These are phyloP conservation scores for Colaptes auratus DNA, from an alignment of 2,113 vertebrate genomes.

Conservation along the genomic window DNA sequence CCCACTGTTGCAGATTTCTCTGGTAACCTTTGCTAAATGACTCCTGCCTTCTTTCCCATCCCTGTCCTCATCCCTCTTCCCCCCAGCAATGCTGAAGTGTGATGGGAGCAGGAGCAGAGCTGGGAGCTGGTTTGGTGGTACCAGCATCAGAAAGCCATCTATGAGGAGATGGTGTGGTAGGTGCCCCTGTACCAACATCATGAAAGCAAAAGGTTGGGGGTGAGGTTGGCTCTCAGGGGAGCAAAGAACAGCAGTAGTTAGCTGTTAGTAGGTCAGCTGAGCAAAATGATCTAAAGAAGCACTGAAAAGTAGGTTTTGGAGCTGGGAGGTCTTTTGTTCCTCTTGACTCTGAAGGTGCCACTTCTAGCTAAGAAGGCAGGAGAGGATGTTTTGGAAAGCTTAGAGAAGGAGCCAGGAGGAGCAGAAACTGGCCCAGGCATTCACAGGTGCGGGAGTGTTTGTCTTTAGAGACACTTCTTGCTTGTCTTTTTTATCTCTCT, in stretches of 20 bases:
- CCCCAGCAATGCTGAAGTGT: fast-evolving
- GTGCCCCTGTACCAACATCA: not conserved
- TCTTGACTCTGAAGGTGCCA: not conserved
- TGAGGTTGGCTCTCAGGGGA: not conserved
- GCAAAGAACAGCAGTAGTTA: not conserved
- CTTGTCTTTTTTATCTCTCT: not conserved
- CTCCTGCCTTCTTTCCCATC: not conserved
- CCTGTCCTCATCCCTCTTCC: not conserved
- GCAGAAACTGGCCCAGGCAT: not conserved
- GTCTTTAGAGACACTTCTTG: not conserved
- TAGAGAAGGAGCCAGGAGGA: not conserved
- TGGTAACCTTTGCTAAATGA: not conserved
- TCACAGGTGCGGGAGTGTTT: not conserved
- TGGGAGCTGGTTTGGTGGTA: not conserved
- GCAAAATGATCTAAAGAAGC: not conserved
- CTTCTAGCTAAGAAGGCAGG: not conserved
- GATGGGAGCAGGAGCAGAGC: not conserved
- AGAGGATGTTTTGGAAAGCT: not conserved
- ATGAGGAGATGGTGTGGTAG: fast-evolving
- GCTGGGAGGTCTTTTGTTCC: not conserved
- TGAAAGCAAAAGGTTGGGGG: not conserved
- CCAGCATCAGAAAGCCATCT: fast-evolving
- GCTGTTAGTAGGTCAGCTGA: not conserved
- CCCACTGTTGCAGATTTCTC: not conserved
- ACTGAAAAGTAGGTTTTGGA: conserved; percentile 4